These are phyloP conservation scores for Drosophila mettleri DNA, from an alignment of 2,888 invertebrate species.

Conservation along the genomic window DNA sequence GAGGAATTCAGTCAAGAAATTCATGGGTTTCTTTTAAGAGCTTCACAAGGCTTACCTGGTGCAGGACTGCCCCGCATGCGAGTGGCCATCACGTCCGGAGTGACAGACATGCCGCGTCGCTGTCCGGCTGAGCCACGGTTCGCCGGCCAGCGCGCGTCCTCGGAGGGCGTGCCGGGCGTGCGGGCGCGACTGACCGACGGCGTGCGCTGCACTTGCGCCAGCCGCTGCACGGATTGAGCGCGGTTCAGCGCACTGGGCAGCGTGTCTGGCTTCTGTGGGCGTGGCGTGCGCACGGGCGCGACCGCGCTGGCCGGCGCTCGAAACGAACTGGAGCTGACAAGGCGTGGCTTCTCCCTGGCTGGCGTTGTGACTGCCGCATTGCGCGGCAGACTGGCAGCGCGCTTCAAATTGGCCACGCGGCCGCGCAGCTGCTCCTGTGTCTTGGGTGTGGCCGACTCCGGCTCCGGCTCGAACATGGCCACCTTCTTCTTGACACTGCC, in stretches of 20 bases:
- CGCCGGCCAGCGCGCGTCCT: conserved; percentile 90
- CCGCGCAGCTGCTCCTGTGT: conserved; percentile 78
- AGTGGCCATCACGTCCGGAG: conserved; percentile 80
- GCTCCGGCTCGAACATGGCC: conserved; percentile 86
- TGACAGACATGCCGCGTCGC: conserved; percentile 82
- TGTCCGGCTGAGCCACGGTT: conserved; percentile 57
- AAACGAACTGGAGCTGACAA: conserved; percentile 85
- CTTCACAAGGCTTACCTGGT: conserved; percentile 31
- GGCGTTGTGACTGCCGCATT: conserved; percentile 86
- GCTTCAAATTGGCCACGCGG: conserved; percentile 86
- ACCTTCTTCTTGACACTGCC: conserved; percentile 87
- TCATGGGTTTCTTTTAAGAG: accelerated
- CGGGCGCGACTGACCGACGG: conserved; percentile 87
- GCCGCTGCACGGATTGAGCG: conserved; percentile 81
- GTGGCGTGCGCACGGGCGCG: conserved; percentile 72
- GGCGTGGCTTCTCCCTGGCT: conserved; percentile 45
- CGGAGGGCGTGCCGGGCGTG: conserved; percentile 88
- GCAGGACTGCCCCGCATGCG: conserved; percentile 79
- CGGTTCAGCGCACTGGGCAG: conserved; percentile 86
- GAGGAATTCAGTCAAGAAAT: no score
- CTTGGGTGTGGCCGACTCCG: conserved; percentile 33
- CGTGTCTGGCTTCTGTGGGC: conserved; percentile 85
- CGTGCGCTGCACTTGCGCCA: conserved; percentile 80
- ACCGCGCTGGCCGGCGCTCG: conserved; percentile 80
- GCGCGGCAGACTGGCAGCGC: conserved; percentile 84